Evolutionary conservation across 2,797 vertebrate species (phyloP).

Genomic region (Crypturellus tataupa): DNA sequence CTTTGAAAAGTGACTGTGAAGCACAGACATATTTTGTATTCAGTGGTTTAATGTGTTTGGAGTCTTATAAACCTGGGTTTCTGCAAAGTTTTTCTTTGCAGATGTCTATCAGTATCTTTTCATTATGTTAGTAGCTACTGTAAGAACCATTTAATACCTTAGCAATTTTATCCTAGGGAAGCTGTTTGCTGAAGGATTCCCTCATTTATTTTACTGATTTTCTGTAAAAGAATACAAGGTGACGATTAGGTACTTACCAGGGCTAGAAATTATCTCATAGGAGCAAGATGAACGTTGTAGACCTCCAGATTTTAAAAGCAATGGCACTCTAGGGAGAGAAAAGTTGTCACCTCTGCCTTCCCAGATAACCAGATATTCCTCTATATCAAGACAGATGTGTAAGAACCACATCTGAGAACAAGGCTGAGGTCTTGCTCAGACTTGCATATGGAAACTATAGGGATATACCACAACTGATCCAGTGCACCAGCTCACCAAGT

Average conservation of each 20-base stretch:
- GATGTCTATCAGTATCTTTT: slow-evolving; percentile 15
- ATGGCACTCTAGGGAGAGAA: neutral
- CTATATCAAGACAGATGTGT: neutral
- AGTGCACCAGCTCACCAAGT: neutral
- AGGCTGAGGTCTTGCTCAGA: neutral
- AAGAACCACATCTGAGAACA: neutral
- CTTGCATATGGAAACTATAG: neutral
- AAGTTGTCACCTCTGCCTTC: too few relatives aligned
- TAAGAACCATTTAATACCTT: neutral
- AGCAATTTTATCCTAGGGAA: neutral
- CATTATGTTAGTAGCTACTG: neutral
- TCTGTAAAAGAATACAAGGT: neutral
- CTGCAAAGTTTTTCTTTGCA: neutral
- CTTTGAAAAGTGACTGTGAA: slow-evolving; percentile 51
- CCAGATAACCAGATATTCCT: neutral
- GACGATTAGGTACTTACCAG: neutral
- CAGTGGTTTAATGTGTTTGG: neutral
- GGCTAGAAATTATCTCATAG: neutral
- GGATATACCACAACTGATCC: neutral
- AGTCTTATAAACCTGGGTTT: neutral
- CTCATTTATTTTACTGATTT: neutral
- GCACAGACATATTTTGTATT: neutral
- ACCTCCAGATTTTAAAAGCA: neutral
- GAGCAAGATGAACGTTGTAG: neutral
- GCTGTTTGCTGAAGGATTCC: neutral